Evolutionary conservation across 2,888 invertebrate genomes (phyloP).

Genomic region (Parasteatoda lunata): DNA sequence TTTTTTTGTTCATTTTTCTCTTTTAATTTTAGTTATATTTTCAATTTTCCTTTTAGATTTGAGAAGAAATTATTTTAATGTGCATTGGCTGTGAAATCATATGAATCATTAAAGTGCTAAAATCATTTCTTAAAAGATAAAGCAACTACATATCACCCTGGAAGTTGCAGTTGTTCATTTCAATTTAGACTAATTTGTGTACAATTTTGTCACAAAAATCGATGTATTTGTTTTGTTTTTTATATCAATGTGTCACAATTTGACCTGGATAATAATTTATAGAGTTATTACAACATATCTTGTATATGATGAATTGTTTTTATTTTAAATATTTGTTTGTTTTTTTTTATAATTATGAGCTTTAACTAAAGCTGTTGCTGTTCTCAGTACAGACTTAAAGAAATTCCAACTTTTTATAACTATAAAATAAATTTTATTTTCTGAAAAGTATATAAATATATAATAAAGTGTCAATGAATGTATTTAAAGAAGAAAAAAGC

Average conservation of each 20-base stretch:
- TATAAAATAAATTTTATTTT: not conserved
- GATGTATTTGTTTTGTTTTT: conserved; percentile 14
- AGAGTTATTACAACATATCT: not conserved
- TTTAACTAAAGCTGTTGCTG: conserved; percentile 1
- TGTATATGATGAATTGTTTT: not conserved
- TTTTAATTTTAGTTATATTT: not conserved
- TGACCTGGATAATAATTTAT: too few species aligned
- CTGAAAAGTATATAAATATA: not conserved
- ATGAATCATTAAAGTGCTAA: conserved; percentile 20
- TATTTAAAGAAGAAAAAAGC: not conserved
- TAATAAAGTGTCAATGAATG: not conserved
- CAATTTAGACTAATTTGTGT: conserved; percentile 6
- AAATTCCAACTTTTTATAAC: not conserved
- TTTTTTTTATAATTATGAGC: not conserved
- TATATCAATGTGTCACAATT: conserved; percentile 8
- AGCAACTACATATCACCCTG: conserved; percentile 32
- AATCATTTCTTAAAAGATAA: conserved; percentile 21
- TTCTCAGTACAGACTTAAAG: not conserved
- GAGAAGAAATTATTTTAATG: conserved; percentile 65
- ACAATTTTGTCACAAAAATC: conserved; percentile 14
- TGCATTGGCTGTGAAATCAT: not conserved
- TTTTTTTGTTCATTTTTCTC: too few species aligned
- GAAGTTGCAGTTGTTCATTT: not conserved
- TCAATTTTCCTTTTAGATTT: conserved; percentile 40
- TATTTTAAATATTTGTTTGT: not conserved